Evolutionary conservation across 2,113 vertebrate genomes (phyloP), one percentile per base, ranked within the genome.

Genomic region (Phyllostomus discolor): DNA sequence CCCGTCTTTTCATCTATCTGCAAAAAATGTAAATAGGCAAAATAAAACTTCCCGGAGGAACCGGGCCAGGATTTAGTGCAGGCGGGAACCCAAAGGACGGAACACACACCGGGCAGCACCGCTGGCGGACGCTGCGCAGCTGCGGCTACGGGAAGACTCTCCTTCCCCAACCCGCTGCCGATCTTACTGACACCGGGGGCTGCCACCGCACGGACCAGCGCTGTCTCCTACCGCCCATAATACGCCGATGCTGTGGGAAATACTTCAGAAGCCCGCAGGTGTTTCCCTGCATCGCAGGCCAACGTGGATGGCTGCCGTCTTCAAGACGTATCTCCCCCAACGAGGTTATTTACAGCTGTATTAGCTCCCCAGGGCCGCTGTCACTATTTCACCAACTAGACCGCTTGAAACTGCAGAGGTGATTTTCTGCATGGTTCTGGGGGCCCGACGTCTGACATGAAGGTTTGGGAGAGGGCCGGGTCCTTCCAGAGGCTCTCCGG

Each of bases 401-500:
- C 86, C 19, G 9, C 7, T 76, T 75, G 24, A 22, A 31, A 52
- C 22, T 80, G 15, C 1, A 64, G 4, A 48, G 33, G 57, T 11
- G 59, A 22, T 62, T 62, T 62, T 62, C 28, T 1, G 3, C 59
- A 62, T 24, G 4, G 24, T 28, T 28, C 59, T 62, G 26, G 59
- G 11, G 26, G 59, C 59, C 59, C 28, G 59, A 28, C 10, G 0
- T 62, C 24, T 62, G 59, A 62, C 26, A 26, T 62, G 24, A 62
- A 28, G 28, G 2, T 43, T 11, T 62, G 26, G n/a, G 2, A 5
- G 3, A 62, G 24, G 1, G 2, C 20, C 4, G 3, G 0, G 33
- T 84, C 38, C 1, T 52, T 33, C 4, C 46, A 5, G 7, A 70
- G 3, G 19, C 7, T 57, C 19, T 69, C 4, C 54, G 16, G 3